A percentile compares a stretch with the other conserved stretches of the same genome.
These are phyloP conservation scores for Bucorvus abyssinicus DNA, from an alignment of 2,797 vertebrate genomes.

Conservation along the genomic window DNA sequence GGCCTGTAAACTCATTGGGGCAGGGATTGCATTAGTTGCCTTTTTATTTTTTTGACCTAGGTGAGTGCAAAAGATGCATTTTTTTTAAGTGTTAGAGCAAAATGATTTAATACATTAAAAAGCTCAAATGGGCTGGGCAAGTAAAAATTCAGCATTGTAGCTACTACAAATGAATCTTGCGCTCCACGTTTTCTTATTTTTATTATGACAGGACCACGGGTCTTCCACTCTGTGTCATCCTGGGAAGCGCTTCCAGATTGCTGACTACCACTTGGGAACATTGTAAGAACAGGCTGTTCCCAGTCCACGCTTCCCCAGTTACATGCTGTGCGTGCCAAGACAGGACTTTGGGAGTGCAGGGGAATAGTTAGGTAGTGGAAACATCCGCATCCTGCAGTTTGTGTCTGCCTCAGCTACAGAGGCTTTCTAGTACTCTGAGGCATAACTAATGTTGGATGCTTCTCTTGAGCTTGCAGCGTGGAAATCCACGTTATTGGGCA, in stretches of 20 bases:
- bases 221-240: background rate
- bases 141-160: background rate
- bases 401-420: background rate
- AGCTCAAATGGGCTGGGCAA: background rate
- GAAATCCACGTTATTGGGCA: background rate
- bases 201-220: background rate
- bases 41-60: background rate
- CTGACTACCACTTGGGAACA: background rate
- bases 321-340: background rate
- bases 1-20: background rate
- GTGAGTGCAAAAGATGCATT: background rate
- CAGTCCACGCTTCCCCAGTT: background rate
- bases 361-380: background rate
- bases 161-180: background rate
- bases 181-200: conserved; percentile 21
- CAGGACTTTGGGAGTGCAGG: background rate
- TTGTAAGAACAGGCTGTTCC: background rate
- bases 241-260: background rate
- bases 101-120: background rate
- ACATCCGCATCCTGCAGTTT: background rate
- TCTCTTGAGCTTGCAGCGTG: background rate
- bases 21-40: background rate
- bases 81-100: background rate
- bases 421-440: background rate
- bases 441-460: background rate